Evolutionary conservation across 2,797 vertebrate genomes (phyloP).

Genomic region (Chelmon rostratus): DNA sequence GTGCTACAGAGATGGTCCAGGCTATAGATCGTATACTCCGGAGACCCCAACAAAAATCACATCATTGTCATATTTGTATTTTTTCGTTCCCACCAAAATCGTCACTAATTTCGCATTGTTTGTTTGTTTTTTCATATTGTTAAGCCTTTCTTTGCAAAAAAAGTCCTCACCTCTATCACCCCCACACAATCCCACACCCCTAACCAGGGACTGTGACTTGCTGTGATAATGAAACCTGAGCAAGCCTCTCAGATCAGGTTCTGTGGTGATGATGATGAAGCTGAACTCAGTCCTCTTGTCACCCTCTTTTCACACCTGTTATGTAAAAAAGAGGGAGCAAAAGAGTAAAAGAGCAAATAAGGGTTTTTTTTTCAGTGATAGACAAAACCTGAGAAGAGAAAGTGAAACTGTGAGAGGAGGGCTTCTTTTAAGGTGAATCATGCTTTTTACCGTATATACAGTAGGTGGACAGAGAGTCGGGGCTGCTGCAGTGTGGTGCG

Average conservation of each 20-base stretch:
- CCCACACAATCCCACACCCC: neutral
- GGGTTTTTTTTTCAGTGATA: neutral
- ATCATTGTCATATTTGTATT: too few species aligned
- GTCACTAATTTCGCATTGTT: too few species aligned
- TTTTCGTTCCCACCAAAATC: too few species aligned
- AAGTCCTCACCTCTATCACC: neutral
- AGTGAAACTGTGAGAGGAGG: neutral
- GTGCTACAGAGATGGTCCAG: too few species aligned
- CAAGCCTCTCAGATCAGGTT: neutral
- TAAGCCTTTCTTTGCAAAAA: too few species aligned
- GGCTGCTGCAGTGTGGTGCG: conserved; percentile 56
- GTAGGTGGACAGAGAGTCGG: conserved; percentile 7
- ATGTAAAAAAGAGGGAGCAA: neutral
- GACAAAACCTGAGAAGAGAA: neutral
- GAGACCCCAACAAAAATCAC: too few species aligned
- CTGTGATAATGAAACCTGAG: conserved; percentile 8
- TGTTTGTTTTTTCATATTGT: too few species aligned
- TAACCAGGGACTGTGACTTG: neutral
- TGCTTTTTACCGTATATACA: neutral
- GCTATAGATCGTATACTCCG: too few species aligned
- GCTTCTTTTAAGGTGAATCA: conserved; percentile 1
- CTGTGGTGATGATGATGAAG: neutral
- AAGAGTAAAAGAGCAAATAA: neutral
- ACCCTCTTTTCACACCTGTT: neutral
- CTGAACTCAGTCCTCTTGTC: neutral